These are phyloP conservation scores for Periophthalmus magnuspinnatus DNA, from an alignment of 2,797 vertebrate species.

Conservation along the genomic window DNA sequence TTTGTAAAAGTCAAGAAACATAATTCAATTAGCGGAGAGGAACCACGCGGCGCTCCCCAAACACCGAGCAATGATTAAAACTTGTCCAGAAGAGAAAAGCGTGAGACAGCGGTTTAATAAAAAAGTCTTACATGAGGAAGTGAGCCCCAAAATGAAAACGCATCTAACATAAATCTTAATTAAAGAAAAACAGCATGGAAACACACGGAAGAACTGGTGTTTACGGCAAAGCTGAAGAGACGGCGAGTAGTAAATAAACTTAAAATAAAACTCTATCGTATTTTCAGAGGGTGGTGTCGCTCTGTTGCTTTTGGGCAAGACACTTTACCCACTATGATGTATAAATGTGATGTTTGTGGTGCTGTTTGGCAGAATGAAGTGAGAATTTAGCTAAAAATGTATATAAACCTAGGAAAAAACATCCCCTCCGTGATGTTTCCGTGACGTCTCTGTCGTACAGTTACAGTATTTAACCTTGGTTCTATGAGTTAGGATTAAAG, in stretches of 20 bases:
- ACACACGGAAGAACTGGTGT: background rate
- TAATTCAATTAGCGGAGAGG: slow-evolving; percentile 1
- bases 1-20: slow-evolving; percentile 3
- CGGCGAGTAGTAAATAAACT: background rate
- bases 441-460: too few species aligned
- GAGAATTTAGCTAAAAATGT: too few species aligned
- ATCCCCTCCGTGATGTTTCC: too few species aligned
- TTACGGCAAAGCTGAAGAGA: background rate
- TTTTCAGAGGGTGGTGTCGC: background rate
- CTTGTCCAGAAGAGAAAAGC: background rate
- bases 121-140: background rate
- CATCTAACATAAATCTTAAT: slow-evolving; percentile 9
- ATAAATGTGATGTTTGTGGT: too few species aligned
- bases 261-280: background rate
- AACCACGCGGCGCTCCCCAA: background rate
- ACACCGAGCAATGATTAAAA: background rate
- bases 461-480: background rate
- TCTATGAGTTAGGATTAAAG: background rate
- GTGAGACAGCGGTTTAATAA: slow-evolving; percentile 3
- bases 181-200: background rate
- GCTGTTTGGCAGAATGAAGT: too few species aligned
- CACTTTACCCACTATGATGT: too few species aligned
- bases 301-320: background rate
- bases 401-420: too few species aligned
- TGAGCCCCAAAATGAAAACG: background rate